Evolutionary conservation across 2,113 vertebrate genomes (phyloP).

Genomic region (Passer montanus): DNA sequence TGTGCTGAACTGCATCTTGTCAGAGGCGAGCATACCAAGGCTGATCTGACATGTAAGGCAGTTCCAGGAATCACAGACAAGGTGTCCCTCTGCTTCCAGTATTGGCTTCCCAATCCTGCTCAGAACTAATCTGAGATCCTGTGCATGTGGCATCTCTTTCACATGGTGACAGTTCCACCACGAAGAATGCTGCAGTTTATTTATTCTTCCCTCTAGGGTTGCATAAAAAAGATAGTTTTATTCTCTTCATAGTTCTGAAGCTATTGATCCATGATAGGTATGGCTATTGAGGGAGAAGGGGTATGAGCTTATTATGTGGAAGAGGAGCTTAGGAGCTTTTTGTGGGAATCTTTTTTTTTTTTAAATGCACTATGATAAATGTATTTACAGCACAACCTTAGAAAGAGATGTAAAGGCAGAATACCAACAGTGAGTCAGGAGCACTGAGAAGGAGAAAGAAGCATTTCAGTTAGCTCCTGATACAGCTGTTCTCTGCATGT

Average conservation of each 20-base stretch:
- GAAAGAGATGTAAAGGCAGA: not conserved
- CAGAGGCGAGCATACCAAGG: not conserved
- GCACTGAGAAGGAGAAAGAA: not conserved
- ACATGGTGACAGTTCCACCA: not conserved
- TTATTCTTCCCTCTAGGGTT: not conserved
- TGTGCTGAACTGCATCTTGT: not conserved
- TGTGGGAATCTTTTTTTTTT: not conserved
- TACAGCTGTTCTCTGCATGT: not conserved
- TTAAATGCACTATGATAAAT: not conserved
- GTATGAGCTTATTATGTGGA: not conserved
- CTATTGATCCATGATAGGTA: not conserved
- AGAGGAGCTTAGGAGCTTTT: not conserved
- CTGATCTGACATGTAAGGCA: not conserved
- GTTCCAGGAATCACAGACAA: not conserved
- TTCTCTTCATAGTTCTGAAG: not conserved
- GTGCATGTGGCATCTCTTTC: not conserved
- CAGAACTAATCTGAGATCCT: not conserved
- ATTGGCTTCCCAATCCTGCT: not conserved
- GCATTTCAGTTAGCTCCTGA: not conserved
- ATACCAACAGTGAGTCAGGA: not conserved
- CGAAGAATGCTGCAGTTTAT: not conserved
- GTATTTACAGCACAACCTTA: not conserved
- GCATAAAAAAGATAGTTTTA: not conserved
- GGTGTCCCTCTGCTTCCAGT: not conserved
- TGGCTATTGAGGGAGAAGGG: not conserved